These are phyloP conservation scores for Spermophilus dauricus DNA, from an alignment of 2,113 vertebrate genomes.

Conservation along the genomic window DNA sequence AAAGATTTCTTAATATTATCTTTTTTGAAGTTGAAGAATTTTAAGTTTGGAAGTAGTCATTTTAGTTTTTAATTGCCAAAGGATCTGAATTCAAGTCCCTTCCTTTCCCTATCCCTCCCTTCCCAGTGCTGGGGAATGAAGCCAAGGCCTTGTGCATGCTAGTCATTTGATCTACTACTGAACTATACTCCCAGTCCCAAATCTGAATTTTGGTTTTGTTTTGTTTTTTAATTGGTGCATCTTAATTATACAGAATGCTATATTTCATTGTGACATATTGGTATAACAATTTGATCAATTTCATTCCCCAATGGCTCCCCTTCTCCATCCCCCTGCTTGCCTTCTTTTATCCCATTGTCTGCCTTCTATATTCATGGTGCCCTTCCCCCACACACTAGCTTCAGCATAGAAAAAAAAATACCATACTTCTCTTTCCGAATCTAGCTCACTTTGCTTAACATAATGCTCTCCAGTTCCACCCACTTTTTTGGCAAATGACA, in stretches of 20 bases:
- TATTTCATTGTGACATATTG: neutral
- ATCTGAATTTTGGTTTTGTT: neutral
- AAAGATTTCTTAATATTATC: neutral
- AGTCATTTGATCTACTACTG: neutral
- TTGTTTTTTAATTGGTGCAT: neutral
- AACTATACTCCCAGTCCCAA: neutral
- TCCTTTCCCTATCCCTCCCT: neutral
- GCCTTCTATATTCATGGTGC: neutral
- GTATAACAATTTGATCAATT: neutral
- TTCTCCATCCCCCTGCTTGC: neutral
- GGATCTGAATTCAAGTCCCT: no score
- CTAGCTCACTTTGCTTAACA: neutral
- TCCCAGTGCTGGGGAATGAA: neutral
- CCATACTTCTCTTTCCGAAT: neutral
- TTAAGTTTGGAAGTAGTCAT: neutral
- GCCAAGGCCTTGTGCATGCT: neutral
- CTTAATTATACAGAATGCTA: neutral
- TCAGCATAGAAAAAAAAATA: neutral
- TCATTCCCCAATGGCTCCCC: neutral
- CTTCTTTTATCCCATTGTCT: neutral
- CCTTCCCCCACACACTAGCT: neutral
- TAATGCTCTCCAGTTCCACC: neutral
- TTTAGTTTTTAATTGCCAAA: no score
- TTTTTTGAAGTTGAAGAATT: constrained; percentile 1
- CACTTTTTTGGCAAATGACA: neutral